phyloP scores from a whole-genome alignment of 2,888 invertebrate genomes.

The Noctua janthe region DNA sequence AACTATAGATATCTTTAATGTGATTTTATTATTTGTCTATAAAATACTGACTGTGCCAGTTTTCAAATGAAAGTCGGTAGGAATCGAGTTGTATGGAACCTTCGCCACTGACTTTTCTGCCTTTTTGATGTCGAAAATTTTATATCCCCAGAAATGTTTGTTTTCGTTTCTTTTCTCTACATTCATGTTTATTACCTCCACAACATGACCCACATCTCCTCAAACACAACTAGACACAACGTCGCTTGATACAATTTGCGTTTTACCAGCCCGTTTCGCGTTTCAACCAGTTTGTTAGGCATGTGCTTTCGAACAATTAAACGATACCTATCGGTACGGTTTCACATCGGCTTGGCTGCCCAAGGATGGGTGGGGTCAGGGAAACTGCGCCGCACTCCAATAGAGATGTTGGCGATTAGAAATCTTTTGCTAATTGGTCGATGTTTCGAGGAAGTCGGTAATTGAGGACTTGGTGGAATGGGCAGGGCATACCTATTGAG shows the following conservation, averaged over 20 bases:
- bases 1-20: too few species aligned
- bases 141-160: neutral
- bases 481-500: neutral
- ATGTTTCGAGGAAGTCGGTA: conserved; percentile 41
- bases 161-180: neutral
- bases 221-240: neutral
- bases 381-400: conserved; percentile 44
- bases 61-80: too few species aligned
- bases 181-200: neutral
- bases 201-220: conserved; percentile 12
- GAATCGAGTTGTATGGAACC: too few species aligned
- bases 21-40: too few species aligned
- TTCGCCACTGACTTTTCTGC: too few species aligned
- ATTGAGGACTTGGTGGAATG: conserved; percentile 24
- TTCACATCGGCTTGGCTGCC: conserved; percentile 66
- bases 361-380: conserved; percentile 62
- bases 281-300: conserved; percentile 62
- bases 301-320: conserved; percentile 88
- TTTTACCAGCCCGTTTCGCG: conserved; percentile 25
- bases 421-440: conserved; percentile 62
- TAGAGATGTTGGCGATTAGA: conserved; percentile 60
- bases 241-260: conserved; percentile 48
- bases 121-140: neutral
- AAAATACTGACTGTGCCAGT: too few species aligned
- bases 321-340: conserved; percentile 73